Percentiles rank a stretch among this genome's conserved stretches.
Evolutionary conservation across 2,888 invertebrate species (phyloP).

Genomic region (Conchocele bisecta): DNA sequence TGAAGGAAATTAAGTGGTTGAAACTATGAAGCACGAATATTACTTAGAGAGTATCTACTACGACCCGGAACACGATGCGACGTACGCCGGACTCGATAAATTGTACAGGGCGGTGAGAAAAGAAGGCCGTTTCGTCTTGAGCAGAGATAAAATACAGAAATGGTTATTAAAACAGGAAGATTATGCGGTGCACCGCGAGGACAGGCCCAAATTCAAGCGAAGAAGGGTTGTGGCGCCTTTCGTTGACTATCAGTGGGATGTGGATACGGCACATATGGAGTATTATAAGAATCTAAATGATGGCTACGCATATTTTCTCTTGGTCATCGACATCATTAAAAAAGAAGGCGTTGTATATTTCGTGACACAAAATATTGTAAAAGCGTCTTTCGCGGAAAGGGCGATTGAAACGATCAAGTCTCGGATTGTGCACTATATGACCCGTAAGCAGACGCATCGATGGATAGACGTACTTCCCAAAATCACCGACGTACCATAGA

Average conservation of each 20-base stretch:
- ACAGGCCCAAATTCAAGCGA: conserved; percentile 37
- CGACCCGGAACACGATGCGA: conserved; percentile 40
- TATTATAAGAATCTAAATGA: conserved; percentile 38
- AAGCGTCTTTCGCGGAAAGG: conserved; percentile 36
- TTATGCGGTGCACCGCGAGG: conserved; percentile 45
- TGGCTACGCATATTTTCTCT: conserved; percentile 35
- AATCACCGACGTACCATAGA: conserved; percentile 40
- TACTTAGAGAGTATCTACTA: conserved; percentile 48
- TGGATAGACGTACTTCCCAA: conserved; percentile 36
- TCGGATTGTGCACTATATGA: conserved; percentile 36
- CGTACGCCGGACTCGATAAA: conserved; percentile 49
- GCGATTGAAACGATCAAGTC: conserved; percentile 40
- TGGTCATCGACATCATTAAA: conserved; percentile 39
- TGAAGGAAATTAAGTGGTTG: conserved; percentile 37
- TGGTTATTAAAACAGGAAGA: conserved; percentile 55
- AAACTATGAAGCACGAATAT: conserved; percentile 33
- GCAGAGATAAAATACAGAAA: conserved; percentile 42
- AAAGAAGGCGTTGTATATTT: conserved; percentile 25
- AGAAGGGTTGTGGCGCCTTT: conserved; percentile 34
- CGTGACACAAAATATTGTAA: conserved; percentile 35
- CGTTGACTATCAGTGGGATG: conserved; percentile 53
- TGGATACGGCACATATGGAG: conserved; percentile 46
- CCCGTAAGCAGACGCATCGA: conserved; percentile 28
- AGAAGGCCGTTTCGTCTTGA: conserved; percentile 46
- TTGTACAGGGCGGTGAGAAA: conserved; percentile 50